Evolutionary conservation across 1,140 invertebrate species (phyloP), one percentile per base, ranked within the genome.

Genomic region (Macrobrachium rosenbergii): DNA sequence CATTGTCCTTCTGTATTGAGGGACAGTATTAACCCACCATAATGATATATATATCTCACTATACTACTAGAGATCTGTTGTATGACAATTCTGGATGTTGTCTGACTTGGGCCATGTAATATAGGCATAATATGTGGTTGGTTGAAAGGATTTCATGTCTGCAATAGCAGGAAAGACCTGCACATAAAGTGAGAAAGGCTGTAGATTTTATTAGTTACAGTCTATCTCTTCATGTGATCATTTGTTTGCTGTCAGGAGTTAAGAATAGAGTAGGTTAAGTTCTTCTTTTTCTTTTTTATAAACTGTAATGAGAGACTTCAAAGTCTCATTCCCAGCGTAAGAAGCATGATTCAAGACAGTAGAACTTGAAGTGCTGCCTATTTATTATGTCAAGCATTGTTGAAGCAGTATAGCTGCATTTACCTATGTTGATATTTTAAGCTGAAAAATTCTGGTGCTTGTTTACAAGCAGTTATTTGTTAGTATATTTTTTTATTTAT

Each of bases 61-160:
- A 79, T 87, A 81, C 81, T 81, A 81, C 60, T 81, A 82, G 85
- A 87, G 85, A 87, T 87, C 85, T 87, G 78, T 87, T 87, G 85
- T 87, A 82, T 87, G 60, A 87, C 81, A 81, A 81, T 87, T 87
- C 75, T 87, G 79, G 58, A 79, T 87, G 85, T 87, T 87, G 84
- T 87, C 85, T 87, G 79, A 87, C 81, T 69, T 87, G 85, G 85
- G 78, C 81, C 72, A 87, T 87, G 69, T 76, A 69, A 64, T 73
- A 23, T 87, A 87, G 85, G 78, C 78, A 87, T 87, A 87, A 87
- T 87, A 82, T 73, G 85, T 87, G 85, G 63, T 87, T 81, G 85
- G 85, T 82, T 86, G 75, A 75, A 83, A 83, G 82, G 82, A 62
- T 63, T 80, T 79, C 21, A 12, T 11, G 76, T 73, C 77, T 86